A percentile compares a stretch with the other conserved stretches of the same genome.
Evolutionary conservation across 1,140 invertebrate genomes (phyloP).

Genomic region (Eulimnadia texana): DNA sequence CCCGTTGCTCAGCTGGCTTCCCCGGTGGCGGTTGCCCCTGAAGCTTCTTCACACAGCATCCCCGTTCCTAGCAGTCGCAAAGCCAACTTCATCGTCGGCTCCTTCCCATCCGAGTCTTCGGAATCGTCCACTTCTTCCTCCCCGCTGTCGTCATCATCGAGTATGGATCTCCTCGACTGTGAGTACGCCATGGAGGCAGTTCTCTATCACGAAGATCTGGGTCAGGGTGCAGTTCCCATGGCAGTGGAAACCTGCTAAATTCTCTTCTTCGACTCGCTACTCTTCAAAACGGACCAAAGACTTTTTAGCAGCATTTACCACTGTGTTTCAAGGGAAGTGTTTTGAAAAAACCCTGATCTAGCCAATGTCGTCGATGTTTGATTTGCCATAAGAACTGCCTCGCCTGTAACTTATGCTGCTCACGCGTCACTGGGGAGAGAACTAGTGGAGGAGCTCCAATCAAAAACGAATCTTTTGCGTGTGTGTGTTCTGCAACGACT

Average conservation of each 20-base stretch:
- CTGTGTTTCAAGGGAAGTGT: background rate
- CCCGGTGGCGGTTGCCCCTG: slow-evolving; percentile 11
- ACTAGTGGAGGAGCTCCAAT: background rate
- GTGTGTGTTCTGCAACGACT: background rate
- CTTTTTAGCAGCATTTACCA: background rate
- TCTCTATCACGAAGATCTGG: slow-evolving; percentile 6
- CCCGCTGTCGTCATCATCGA: slow-evolving; percentile 15
- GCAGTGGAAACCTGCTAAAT: background rate
- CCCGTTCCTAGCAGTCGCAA: background rate
- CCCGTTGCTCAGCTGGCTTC: slow-evolving; percentile 19
- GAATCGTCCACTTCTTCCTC: slow-evolving; percentile 19
- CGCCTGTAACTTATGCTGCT: background rate
- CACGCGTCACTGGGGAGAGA: background rate
- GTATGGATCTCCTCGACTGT: slow-evolving; percentile 8
- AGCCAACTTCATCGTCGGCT: background rate
- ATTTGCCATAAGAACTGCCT: background rate
- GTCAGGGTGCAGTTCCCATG: background rate
- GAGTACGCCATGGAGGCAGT: slow-evolving; percentile 12
- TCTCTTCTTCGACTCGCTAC: no score
- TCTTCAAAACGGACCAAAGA: background rate
- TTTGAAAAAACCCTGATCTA: background rate
- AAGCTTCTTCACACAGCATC: background rate
- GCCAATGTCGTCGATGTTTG: background rate
- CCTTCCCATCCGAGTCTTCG: slow-evolving; percentile 15
- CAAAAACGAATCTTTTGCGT: background rate